Percentiles rank a stretch among this genome's conserved stretches.
These are phyloP conservation scores for Sebastes cheni DNA, from an alignment of 2,797 vertebrate genomes.

Conservation along the genomic window DNA sequence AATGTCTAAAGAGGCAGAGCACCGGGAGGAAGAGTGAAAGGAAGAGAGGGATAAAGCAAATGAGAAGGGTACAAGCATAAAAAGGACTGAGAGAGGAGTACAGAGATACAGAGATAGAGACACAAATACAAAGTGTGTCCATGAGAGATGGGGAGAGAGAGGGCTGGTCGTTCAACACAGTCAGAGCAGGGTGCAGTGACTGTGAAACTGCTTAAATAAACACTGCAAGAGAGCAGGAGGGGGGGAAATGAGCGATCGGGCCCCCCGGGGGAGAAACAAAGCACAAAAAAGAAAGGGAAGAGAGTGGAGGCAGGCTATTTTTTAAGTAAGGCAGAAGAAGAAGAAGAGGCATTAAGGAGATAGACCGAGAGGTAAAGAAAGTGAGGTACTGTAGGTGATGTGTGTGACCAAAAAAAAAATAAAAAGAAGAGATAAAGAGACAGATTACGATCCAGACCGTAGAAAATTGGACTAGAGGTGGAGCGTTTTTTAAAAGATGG, in stretches of 20 bases:
- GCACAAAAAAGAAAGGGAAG: slow-evolving; percentile 12
- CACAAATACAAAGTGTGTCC: slow-evolving; percentile 48
- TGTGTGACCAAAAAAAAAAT: slow-evolving; percentile 17
- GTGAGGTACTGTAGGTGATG: slow-evolving; percentile 21
- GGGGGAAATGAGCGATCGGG: slow-evolving; percentile 1
- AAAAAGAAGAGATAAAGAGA: slow-evolving; percentile 38
- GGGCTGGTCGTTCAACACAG: slow-evolving; percentile 50
- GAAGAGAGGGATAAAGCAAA: slow-evolving; percentile 29
- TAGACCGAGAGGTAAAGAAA: slow-evolving; percentile 14
- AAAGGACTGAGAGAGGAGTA: slow-evolving; percentile 4
- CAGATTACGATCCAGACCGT: slow-evolving; percentile 46
- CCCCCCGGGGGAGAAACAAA: slow-evolving; percentile 23
- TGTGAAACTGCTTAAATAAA: slow-evolving; percentile 80
- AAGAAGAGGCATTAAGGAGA: slow-evolving; percentile 14
- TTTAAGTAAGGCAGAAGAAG: slow-evolving; percentile 10
- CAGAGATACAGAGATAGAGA: slow-evolving; percentile 39
- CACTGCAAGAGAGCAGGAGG: slow-evolving; percentile 62
- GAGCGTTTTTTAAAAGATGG: slow-evolving; percentile 41
- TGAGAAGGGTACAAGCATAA: slow-evolving; percentile 19
- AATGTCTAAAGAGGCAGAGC: slow-evolving; percentile 44
- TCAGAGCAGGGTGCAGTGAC: slow-evolving; percentile 69
- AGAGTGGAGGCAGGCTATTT: slow-evolving; percentile 25
- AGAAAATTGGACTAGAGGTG: slow-evolving; percentile 39
- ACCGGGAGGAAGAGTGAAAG: slow-evolving; percentile 41
- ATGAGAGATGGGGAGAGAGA: slow-evolving; percentile 21